A percentile compares a stretch with the other conserved stretches of the same genome.
phyloP scores from a whole-genome alignment of 2,797 vertebrate species.

The Sitta carolinensis region DNA sequence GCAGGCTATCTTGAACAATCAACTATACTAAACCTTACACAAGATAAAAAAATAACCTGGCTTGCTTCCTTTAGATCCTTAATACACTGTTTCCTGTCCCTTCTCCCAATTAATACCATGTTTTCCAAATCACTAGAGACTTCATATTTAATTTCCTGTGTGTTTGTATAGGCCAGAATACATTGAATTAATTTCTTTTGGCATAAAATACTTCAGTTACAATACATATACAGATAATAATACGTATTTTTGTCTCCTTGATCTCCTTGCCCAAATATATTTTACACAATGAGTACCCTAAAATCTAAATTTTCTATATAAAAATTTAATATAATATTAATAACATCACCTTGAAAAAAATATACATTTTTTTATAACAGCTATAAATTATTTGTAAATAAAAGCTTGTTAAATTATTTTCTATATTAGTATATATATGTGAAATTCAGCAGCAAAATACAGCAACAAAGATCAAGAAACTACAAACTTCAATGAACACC shows the following conservation, averaged over 20 bases:
- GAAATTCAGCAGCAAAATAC: not conserved
- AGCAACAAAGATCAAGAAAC: not conserved
- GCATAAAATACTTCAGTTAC: not conserved
- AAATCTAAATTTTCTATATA: not conserved
- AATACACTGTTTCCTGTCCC: not conserved
- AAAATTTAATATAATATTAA: not conserved
- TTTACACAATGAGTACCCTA: not conserved
- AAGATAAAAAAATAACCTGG: slow-evolving; percentile 61
- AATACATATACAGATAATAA: not conserved
- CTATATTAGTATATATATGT: not conserved
- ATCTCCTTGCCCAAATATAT: not conserved
- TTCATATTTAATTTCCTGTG: slow-evolving; percentile 33
- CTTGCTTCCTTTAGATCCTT: not conserved
- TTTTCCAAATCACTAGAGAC: slow-evolving; percentile 17
- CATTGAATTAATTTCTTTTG: slow-evolving; percentile 1
- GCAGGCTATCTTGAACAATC: slow-evolving; percentile 53
- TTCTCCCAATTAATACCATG: slow-evolving; percentile 5
- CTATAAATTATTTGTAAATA: not conserved
- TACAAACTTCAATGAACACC: not conserved
- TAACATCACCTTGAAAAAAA: not conserved
- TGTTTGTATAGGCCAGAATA: not conserved
- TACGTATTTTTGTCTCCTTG: not conserved
- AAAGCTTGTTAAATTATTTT: not conserved
- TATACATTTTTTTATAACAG: not conserved
- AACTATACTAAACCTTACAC: not conserved